A percentile compares a stretch with the other conserved stretches of the same genome.
Evolutionary conservation across 1,140 invertebrate genomes (phyloP).

Genomic region (Plutomurus gul): DNA sequence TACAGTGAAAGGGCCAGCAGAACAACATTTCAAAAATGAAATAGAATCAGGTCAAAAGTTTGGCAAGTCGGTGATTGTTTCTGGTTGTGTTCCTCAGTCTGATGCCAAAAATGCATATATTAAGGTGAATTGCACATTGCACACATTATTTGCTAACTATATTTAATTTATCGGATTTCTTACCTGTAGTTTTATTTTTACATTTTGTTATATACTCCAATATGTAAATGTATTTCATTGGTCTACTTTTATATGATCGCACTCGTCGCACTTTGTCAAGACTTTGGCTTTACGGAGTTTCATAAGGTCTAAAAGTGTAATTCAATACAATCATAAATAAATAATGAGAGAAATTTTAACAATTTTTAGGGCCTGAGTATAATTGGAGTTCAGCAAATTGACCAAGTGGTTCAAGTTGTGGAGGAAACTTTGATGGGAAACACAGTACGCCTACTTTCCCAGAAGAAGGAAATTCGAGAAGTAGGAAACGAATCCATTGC

Average conservation of each 20-base stretch:
- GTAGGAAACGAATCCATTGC: constrained; percentile 54
- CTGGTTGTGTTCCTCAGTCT: constrained; percentile 95
- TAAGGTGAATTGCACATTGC: too few relatives aligned
- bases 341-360: background rate
- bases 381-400: constrained; percentile 97
- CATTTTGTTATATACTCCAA: too few relatives aligned
- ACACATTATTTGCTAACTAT: too few relatives aligned
- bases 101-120: constrained; percentile 66
- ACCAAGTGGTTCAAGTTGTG: constrained; percentile 97
- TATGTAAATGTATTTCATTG: too few relatives aligned
- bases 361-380: constrained; percentile 75
- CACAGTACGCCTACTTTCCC: constrained; percentile 77
- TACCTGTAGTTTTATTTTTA: too few relatives aligned
- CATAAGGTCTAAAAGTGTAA: too few relatives aligned
- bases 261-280: too few relatives aligned
- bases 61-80: constrained; percentile 86
- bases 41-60: constrained; percentile 75
- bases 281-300: too few relatives aligned
- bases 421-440: constrained; percentile 94
- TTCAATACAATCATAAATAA: background rate
- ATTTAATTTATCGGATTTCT: too few relatives aligned
- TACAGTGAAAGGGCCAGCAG: constrained; percentile 95
- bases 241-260: too few relatives aligned
- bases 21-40: constrained; percentile 95
- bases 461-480: constrained; percentile 76